Base-by-base conservation (phyloP, 2,888 invertebrate species). In the Sarcophaga subvicina region DNA sequence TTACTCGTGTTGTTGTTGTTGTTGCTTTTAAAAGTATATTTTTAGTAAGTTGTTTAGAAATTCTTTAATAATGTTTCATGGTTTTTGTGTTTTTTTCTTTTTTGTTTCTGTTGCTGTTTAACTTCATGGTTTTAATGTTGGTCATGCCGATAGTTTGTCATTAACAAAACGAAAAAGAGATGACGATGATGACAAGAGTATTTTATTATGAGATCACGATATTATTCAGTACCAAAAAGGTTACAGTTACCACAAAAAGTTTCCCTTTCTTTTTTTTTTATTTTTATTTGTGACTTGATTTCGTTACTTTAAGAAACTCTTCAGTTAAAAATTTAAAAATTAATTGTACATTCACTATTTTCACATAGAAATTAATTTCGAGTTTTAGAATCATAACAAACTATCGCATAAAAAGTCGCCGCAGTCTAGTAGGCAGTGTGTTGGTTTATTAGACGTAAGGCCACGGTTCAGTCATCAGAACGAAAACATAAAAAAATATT, bases 181-280 rank as follows among this genome's bases (percentile, higher is more conserved):
- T 87, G 84, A 81, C 87, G 84, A 63, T 60, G 87, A 87, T 87
- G 87, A 87, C 84, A 87, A 84, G 79, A 84, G 84, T 76, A 81
- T 81, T 87, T 87, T 87, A 87, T 87, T 87, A 87, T 84, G 82
- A 84, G 84, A 87, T 87, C 87, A 87, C 87, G 87, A 84, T 82
- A 79, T 84, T 76, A 54, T 49, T 72, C 47, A 73, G 71, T 80
- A 80, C 47, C 12, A 20, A 77, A 72, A 85, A 85, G 75, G 80
- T 80, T 80, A 54, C 20, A 66, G 75, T 71, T 49, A 37, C 60
- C 22, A 27, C 64, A 79, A 62, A 70, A 87, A 71, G 54, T 54
- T 54, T 54, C 5, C 14, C 2, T 54, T 54, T 64, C n/a, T n/a
- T 45, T 45, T 70, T 59, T 60, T 45, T 62, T 71, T 20, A 27